Evolutionary conservation across 2,113 vertebrate species (phyloP).

Genomic region (Todiramphus chloris): DNA sequence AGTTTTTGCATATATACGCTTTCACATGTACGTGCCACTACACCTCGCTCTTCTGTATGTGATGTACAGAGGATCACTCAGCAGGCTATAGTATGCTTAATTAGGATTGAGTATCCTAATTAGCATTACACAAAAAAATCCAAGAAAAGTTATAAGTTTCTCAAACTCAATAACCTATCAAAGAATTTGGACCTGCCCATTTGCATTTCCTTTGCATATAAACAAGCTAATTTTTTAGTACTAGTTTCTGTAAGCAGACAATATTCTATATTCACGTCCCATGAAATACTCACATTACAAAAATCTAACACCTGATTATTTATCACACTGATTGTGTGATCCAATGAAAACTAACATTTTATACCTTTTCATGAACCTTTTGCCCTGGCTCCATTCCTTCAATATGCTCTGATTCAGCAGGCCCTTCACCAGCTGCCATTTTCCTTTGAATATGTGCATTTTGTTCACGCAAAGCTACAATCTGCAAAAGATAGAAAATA

Average conservation of each 20-base stretch:
- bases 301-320: background rate
- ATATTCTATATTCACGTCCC: background rate
- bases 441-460: conserved; percentile 98
- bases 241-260: background rate
- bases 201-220: background rate
- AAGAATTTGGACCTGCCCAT: background rate
- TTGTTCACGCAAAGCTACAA: conserved; percentile 95
- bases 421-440: conserved; percentile 89
- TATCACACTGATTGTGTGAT: background rate
- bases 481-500: conserved; percentile 78
- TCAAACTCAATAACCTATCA: background rate
- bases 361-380: conserved; percentile 93
- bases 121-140: background rate
- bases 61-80: fast-evolving
- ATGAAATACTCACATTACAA: background rate
- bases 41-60: background rate
- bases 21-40: background rate
- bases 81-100: background rate
- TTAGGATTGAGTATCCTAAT: fast-evolving
- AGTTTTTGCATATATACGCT: background rate
- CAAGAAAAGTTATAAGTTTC: background rate
- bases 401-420: conserved; percentile 84
- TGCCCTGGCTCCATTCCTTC: conserved; percentile 89
- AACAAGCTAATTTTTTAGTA: background rate
- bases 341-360: background rate